Evolutionary conservation across 2,797 vertebrate genomes (phyloP), one percentile per base, ranked within the genome.

Genomic region (Xenopus petersii): DNA sequence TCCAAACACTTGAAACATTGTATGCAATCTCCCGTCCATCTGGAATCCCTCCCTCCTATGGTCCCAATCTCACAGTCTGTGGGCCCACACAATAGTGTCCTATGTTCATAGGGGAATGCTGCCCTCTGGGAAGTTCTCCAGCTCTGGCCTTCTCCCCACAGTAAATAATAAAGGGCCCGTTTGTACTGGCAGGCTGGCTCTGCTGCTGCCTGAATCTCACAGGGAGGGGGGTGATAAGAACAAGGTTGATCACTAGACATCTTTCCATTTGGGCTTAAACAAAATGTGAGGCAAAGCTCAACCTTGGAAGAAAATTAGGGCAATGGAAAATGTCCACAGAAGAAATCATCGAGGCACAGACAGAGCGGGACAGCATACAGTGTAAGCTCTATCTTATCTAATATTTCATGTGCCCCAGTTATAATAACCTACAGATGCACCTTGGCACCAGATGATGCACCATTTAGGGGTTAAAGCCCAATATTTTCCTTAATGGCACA

Each of bases 91-190:
- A 89, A 89, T 88, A 74, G 84, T 30, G 26, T 82, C 80, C 78
- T 89, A 63, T 89, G 84, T 85, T 65, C 75, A 16, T 15, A 79
- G 4, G 48, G 60, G n/a, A 74, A 76, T 55, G 4, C 81, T 13
- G 81, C 26, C 74, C 51, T 42, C 85, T 17, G 88, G 88, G 87
- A 69, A 82, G 69, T 24, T 13, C 67, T 84, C 85, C 88, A 89
- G 81, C 63, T 58, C 80, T 81, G 80, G 86, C 84, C 85, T 81
- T 80, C 79, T 83, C 55, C 42, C 80, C 2, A 80, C 82, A 64
- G 74, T 58, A 0, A 36, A 74, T 67, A 82, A 86, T 86, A 81
- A 87, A 87, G 82, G 84, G 1, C 2, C 17, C 12, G 59, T 81
- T 87, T 87, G 85, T 87, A 83, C 81, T 69, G 33, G 7, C 5